Base-by-base conservation (phyloP, 2,888 invertebrate genomes). In the Petrolisthes manimaculis region DNA sequence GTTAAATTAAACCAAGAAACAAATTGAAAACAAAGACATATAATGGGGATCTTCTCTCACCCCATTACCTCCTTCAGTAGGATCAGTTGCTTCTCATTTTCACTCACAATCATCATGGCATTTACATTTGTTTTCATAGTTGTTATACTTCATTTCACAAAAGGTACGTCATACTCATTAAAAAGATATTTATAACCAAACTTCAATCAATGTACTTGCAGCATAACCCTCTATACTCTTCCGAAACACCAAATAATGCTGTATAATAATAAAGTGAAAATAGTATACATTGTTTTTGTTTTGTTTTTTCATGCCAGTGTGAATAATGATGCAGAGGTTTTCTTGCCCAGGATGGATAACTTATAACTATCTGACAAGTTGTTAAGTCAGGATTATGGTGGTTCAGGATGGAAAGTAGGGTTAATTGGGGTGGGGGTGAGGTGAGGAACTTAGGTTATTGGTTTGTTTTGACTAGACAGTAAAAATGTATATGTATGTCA, bases 181-280 rank as follows among this genome's bases (percentile, higher is more conserved):
- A 78, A 85, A 12, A 74, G 81, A 74, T 82, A 82, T 74, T 77
- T 56, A 24, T 82, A 82, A 77, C 37, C 55, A 74, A 80, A 75
- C 84, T 88, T 74, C 55, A 83, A 84, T 53, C 79, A 84, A 75
- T 74, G 80, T 84, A 71, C 83, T 67, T 88, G 82, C 82, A 81
- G 71, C 84, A 84, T 74, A 71, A 54, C 21, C 69, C 61, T 74
- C 80, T 84, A 80, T 84, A 84, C 84, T 88, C 84, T 84, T 88
- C 78, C 80, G 81, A 88, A 88, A 88, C 88, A 88, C 88, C 84
- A 88, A 77, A 88, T 85, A 85, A 75, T 84, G 61, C 67, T 85
- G 85, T 88, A 84, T 71, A 86, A 61, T 86, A 86, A 86, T 81
- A 82, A 75, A 53, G 37, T 84, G 54, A 54, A 84, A 75, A 75